These are phyloP conservation scores for Harpalus rubripes DNA, from an alignment of 2,888 invertebrate species.

Conservation along the genomic window DNA sequence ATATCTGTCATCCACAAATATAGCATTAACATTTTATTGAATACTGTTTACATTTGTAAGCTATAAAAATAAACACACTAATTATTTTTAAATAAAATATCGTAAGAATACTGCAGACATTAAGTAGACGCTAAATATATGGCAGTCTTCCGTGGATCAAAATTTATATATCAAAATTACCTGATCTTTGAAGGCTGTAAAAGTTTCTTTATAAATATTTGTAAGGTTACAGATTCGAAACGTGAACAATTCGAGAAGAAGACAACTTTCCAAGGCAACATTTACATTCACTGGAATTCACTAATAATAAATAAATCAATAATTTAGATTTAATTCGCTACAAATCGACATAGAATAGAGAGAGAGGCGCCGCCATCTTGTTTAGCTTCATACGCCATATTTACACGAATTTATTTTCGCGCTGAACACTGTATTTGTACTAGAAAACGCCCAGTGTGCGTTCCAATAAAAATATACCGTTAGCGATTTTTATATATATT, in stretches of 20 bases:
- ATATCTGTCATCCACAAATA: neutral
- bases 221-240: slow-evolving; percentile 9
- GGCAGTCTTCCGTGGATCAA: slow-evolving; percentile 47
- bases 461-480: neutral
- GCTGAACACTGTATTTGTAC: too few relatives aligned
- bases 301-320: neutral
- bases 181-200: neutral
- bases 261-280: slow-evolving; percentile 14
- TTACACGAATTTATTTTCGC: too few relatives aligned
- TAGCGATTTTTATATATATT: neutral
- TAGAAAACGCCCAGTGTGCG: neutral
- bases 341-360: neutral
- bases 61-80: slow-evolving; percentile 60
- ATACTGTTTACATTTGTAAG: slow-evolving; percentile 62
- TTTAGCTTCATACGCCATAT: neutral
- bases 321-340: slow-evolving; percentile 7
- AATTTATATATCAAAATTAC: neutral
- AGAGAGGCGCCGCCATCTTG: neutral
- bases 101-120: slow-evolving; percentile 58
- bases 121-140: slow-evolving; percentile 13
- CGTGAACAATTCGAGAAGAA: slow-evolving; percentile 8
- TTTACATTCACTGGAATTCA: neutral
- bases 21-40: slow-evolving; percentile 41
- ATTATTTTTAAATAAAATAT: slow-evolving; percentile 40
- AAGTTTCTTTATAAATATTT: neutral